Evolutionary conservation across 2,888 invertebrate species (phyloP).

Genomic region (Incurvaria masculella): DNA sequence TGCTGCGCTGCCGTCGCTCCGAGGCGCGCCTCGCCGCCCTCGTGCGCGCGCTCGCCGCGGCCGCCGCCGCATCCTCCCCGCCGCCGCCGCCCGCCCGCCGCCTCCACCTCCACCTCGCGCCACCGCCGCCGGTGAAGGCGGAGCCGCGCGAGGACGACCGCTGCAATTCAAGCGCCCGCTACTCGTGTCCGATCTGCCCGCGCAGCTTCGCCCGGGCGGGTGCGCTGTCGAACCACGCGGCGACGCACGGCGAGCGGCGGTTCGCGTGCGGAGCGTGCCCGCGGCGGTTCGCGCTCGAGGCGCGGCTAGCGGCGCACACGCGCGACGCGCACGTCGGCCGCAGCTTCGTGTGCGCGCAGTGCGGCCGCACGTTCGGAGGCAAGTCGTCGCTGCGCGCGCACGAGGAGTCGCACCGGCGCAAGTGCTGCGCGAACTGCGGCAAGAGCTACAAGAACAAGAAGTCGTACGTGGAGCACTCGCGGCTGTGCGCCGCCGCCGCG

Average conservation of each 20-base stretch:
- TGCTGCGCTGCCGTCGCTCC: too few relatives aligned
- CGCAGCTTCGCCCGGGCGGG: slow-evolving; percentile 27
- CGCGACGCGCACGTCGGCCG: slow-evolving; percentile 29
- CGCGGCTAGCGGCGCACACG: slow-evolving; percentile 25
- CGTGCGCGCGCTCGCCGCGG: too few relatives aligned
- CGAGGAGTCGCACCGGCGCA: slow-evolving; percentile 38
- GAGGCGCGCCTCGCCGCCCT: too few relatives aligned
- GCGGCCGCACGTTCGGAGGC: slow-evolving; percentile 34
- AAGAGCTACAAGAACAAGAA: slow-evolving; percentile 37
- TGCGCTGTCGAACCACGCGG: slow-evolving; percentile 29
- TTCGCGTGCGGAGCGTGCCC: slow-evolving; percentile 34
- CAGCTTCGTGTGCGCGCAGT: slow-evolving; percentile 31
- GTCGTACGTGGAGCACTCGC: slow-evolving; percentile 40
- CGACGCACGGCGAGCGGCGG: slow-evolving; percentile 24
- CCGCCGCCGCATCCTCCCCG: too few relatives aligned
- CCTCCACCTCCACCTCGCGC: too few relatives aligned
- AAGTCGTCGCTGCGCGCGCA: slow-evolving; percentile 32
- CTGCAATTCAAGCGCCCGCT: too few relatives aligned
- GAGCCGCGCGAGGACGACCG: too few relatives aligned
- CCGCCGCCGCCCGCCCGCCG: too few relatives aligned
- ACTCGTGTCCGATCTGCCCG: slow-evolving; percentile 10
- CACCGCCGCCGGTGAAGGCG: too few relatives aligned
- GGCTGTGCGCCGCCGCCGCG: slow-evolving; percentile 38
- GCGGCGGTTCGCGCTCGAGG: slow-evolving; percentile 23
- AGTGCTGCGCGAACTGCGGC: slow-evolving; percentile 36